phyloP scores from a whole-genome alignment of 2,113 vertebrate species.

The Percopsis transmontana region DNA sequence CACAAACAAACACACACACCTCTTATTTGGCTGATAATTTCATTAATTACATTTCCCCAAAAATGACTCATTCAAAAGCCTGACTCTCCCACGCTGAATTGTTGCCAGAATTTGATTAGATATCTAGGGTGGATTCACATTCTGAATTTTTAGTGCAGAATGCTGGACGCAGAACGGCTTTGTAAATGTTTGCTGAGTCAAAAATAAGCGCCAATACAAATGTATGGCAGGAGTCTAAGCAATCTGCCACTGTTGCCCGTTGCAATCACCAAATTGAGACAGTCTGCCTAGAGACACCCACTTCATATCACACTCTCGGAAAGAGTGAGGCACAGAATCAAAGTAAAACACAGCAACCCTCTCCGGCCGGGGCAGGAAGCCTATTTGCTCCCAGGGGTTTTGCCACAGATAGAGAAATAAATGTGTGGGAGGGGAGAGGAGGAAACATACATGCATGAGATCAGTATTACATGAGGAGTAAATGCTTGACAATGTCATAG shows the following conservation, averaged over 20 bases:
- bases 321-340: slow-evolving; percentile 19
- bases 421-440: slow-evolving; percentile 1
- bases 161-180: slow-evolving; percentile 18
- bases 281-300: slow-evolving; percentile 32
- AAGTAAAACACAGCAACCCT: slow-evolving; percentile 16
- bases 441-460: slow-evolving; percentile 40
- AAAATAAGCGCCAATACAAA: not conserved
- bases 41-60: no score
- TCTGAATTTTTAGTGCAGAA: no score
- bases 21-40: no score
- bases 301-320: slow-evolving; percentile 1
- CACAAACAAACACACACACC: not conserved
- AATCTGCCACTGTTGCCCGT: slow-evolving; percentile 26
- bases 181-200: not conserved
- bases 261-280: slow-evolving; percentile 21
- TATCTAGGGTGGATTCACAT: no score
- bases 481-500: slow-evolving; percentile 40
- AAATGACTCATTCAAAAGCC: no score
- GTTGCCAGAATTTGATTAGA: no score
- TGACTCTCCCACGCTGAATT: no score
- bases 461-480: slow-evolving; percentile 30
- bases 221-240: not conserved
- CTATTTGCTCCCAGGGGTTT: slow-evolving; percentile 13
- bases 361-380: slow-evolving; percentile 9
- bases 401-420: not conserved